Evolutionary conservation across 92 coral and sea anemone species (phyloP), one percentile per base, ranked within the genome.

Genomic region (Actinostola sp.): DNA sequence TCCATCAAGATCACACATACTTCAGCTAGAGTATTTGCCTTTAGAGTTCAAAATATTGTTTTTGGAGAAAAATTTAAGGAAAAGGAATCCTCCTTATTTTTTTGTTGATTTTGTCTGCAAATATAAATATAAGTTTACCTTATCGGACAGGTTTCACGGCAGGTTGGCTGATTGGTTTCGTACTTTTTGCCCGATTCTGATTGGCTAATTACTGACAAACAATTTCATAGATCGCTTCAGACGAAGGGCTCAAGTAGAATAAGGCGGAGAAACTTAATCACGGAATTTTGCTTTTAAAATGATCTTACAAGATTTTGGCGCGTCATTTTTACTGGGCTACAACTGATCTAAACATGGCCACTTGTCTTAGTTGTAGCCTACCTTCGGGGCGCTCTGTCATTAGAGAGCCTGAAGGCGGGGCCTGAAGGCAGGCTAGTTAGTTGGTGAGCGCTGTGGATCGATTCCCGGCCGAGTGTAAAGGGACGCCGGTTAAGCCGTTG

Each of bases 101-200:
- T 63, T 17, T 34, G 20, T 35, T 29, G 34, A 14, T 20, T 61
- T 61, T 3, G 26, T 19, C 46, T 7, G 46, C 15, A 36, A 61
- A 15, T 15, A 34, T 16, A n/a, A 38, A 38, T 10, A 38, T 62
- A 20, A 35, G 70, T 64, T 64, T 64, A 35, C 54, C 9, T n/a
- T 24, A 11, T 64, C n/a, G 20, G 33, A 55, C 70, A 64, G 70
- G 70, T 64, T 44, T 28, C 8, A 21, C 21, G 42, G 32, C 70
- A 64, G 70, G 70, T 64, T 41, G 21, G 12, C 8, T n/a, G 8
- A 64, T 44, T 43, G 23, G 14, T 0, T 21, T 26, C 14, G 14
- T 41, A 42, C 23, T 27, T 4, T 41, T 9, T 25, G 4, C 28
- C 3, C 21, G 13, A 17, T 26, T 17, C 34, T 64, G 36, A 64